Percentiles rank a stretch among this genome's conserved stretches.
These are phyloP conservation scores for Ladona fulva DNA, from an alignment of 1,140 invertebrate genomes.

Conservation along the genomic window DNA sequence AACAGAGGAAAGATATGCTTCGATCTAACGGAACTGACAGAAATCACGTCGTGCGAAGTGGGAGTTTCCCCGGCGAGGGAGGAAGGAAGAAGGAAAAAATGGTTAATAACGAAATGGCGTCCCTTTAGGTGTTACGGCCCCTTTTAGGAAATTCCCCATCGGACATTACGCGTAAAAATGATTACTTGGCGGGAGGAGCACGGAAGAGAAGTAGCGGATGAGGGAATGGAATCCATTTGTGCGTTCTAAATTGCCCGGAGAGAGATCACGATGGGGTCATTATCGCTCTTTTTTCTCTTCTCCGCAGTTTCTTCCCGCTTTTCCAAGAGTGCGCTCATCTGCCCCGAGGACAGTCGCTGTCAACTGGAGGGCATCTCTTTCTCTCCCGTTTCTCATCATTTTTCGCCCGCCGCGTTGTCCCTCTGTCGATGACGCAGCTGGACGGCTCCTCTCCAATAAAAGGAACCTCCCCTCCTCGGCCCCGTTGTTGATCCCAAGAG, in stretches of 20 bases:
- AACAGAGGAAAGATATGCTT: neutral
- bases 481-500: neutral
- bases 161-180: neutral
- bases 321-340: neutral
- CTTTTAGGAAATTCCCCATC: constrained; percentile 5
- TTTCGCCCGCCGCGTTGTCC: neutral
- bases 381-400: too few relatives aligned
- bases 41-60: neutral
- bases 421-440: neutral
- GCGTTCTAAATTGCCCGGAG: neutral
- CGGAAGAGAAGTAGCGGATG: neutral
- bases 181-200: neutral
- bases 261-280: neutral
- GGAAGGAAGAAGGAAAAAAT: neutral
- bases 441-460: neutral
- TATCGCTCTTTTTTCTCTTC: neutral
- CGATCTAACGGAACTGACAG: neutral
- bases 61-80: neutral
- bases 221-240: neutral
- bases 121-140: neutral
- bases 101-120: neutral
- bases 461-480: neutral
- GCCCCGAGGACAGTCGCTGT: neutral
- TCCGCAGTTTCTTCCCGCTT: neutral
- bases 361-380: neutral